Conservation (phyloP, 2,113 vertebrate genomes). For the Reinhardtius hippoglossoides region DNA sequence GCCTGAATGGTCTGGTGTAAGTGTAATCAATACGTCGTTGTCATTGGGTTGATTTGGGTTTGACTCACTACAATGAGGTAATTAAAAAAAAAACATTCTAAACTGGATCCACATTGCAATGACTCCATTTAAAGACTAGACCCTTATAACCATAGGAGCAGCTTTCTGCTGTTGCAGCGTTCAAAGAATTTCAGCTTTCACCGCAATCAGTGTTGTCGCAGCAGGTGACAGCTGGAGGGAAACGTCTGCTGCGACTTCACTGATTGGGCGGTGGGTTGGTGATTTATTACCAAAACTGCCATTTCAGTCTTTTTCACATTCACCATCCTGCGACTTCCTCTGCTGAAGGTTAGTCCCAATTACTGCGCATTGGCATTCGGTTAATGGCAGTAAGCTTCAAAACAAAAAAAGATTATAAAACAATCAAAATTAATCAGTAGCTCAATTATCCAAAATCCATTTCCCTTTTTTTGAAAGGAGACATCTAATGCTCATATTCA, state of each 20-base stretch:
- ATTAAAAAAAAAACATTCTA: neutral
- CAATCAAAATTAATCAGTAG: neutral
- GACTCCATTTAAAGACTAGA: conserved; percentile 1
- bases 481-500: neutral
- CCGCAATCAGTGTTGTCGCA: conserved; percentile 45
- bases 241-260: conserved; percentile 32
- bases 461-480: neutral
- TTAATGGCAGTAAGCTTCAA: neutral
- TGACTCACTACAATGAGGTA: neutral
- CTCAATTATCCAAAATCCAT: neutral
- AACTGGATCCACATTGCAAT: neutral
- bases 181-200: conserved; percentile 1
- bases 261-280: conserved; percentile 1
- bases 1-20: neutral
- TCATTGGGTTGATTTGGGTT: no score
- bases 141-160: neutral
- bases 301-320: conserved; percentile 13
- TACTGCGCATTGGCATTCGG: neutral
- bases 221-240: conserved; percentile 35
- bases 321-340: neutral
- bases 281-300: conserved; percentile 3
- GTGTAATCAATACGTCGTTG: no score
- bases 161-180: neutral
- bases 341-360: conserved; percentile 9
- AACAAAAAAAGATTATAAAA: neutral